phyloP scores from a whole-genome alignment of 2,113 vertebrate species.

The Stegastes partitus region DNA sequence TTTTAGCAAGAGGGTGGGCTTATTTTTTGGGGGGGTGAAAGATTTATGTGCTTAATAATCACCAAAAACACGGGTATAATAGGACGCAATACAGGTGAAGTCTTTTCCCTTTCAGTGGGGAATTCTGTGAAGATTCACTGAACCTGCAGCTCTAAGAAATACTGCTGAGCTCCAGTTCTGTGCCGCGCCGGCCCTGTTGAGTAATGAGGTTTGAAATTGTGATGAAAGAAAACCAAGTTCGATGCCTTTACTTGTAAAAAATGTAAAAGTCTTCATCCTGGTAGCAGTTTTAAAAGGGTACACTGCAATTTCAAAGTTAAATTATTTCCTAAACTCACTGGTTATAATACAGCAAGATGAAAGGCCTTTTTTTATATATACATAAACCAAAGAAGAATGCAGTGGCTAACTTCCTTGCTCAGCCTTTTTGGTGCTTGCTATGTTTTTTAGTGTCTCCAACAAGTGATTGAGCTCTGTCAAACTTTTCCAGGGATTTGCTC shows the following conservation, averaged over 20 bases:
- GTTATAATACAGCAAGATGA: not conserved
- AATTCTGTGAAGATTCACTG: slow-evolving; percentile 22
- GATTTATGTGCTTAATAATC: slow-evolving; percentile 20
- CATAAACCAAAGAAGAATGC: slow-evolving; percentile 2
- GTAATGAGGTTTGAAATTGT: slow-evolving; percentile 58
- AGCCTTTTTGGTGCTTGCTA: not conserved
- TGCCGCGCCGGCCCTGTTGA: slow-evolving; percentile 35
- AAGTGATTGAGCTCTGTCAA: slow-evolving; percentile 15
- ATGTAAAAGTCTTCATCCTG: slow-evolving; percentile 24
- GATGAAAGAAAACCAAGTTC: slow-evolving; percentile 43
- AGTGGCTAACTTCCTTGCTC: not conserved
- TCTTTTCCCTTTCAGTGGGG: not conserved
- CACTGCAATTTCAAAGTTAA: not conserved
- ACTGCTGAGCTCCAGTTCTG: slow-evolving; percentile 37
- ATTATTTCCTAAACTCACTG: slow-evolving; percentile 1
- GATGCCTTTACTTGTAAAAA: slow-evolving; percentile 40
- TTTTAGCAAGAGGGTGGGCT: not conserved
- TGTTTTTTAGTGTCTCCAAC: not conserved
- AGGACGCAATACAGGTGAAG: slow-evolving; percentile 5
- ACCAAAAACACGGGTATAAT: slow-evolving; percentile 12
- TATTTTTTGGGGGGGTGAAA: not conserved
- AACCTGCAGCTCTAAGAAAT: slow-evolving; percentile 48
- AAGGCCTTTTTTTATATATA: not conserved
- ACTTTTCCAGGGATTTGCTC: not conserved
- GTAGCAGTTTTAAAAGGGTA: slow-evolving; percentile 8